Evolutionary conservation across 2,888 invertebrate genomes (phyloP).

Genomic region (Heliconius erato): DNA sequence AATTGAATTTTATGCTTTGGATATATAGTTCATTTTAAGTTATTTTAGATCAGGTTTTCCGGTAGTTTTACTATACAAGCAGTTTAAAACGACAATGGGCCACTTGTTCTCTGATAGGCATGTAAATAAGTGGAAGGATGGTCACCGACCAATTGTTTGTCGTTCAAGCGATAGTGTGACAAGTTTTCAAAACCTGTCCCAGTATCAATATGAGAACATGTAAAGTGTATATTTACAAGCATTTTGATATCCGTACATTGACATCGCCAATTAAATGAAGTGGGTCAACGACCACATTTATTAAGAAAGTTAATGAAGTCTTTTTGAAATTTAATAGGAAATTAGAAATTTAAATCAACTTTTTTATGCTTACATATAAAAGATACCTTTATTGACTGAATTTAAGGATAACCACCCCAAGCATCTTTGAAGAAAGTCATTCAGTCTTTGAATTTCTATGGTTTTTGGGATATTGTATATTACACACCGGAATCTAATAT

Average conservation of each 20-base stretch:
- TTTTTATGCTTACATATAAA: not conserved
- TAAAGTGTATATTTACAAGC: constrained; percentile 23
- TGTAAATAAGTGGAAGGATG: constrained; percentile 84
- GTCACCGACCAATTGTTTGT: constrained; percentile 76
- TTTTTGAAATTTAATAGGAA: not conserved
- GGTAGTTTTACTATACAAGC: constrained; percentile 75
- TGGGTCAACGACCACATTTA: constrained; percentile 34
- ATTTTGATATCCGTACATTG: constrained; percentile 44
- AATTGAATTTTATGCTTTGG: constrained; percentile 48
- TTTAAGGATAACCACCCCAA: no score
- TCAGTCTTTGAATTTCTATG: not conserved
- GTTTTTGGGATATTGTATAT: not conserved
- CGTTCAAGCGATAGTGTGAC: constrained; percentile 62
- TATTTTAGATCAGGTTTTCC: constrained; percentile 66
- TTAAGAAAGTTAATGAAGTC: not conserved
- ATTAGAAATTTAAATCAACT: not conserved
- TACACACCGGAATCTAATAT: no score
- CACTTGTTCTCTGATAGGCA: constrained; percentile 81
- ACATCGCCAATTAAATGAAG: constrained; percentile 34
- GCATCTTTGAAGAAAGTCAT: not conserved
- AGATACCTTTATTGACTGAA: not conserved
- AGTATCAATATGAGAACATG: constrained; percentile 43
- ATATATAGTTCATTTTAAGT: constrained; percentile 58
- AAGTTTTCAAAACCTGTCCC: constrained; percentile 56
- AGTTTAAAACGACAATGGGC: constrained; percentile 78